Evolutionary conservation across 2,888 invertebrate genomes (phyloP).

Genomic region (Eristalinus sepulchralis): DNA sequence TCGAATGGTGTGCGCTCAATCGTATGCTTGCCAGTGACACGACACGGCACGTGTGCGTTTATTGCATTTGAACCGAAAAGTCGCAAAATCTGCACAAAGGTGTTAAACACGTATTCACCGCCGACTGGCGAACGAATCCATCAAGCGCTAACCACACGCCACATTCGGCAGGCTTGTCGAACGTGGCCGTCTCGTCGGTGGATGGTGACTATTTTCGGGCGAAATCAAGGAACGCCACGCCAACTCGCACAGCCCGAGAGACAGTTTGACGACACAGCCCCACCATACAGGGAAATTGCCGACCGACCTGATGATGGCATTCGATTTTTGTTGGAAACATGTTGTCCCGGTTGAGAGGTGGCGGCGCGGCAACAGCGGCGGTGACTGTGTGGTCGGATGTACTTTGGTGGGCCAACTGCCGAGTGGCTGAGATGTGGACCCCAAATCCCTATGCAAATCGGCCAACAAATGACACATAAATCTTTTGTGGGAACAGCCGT

Average conservation of each 20-base stretch:
- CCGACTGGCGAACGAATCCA: slow-evolving; percentile 46
- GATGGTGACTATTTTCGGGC: slow-evolving; percentile 35
- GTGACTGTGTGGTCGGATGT: slow-evolving; percentile 60
- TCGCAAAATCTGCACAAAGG: slow-evolving; percentile 39
- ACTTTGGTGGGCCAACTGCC: neutral
- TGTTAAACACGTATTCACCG: slow-evolving; percentile 61
- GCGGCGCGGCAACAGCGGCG: neutral
- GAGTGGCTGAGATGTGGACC: slow-evolving; percentile 23
- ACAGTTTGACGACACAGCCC: slow-evolving; percentile 59
- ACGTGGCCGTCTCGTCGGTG: neutral
- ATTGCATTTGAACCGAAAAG: slow-evolving; percentile 33
- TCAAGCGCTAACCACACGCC: slow-evolving; percentile 25
- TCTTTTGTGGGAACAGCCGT: slow-evolving; percentile 40
- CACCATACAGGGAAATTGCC: slow-evolving; percentile 27
- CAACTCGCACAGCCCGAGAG: slow-evolving; percentile 34
- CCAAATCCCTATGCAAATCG: slow-evolving; percentile 57
- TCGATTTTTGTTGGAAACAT: slow-evolving; percentile 6
- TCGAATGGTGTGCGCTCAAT: slow-evolving; percentile 1
- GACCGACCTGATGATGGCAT: slow-evolving; percentile 45
- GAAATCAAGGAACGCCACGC: slow-evolving; percentile 7
- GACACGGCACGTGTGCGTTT: slow-evolving; percentile 52
- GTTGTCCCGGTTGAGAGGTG: neutral
- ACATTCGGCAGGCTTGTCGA: neutral
- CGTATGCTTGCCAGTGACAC: neutral
- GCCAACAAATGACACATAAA: slow-evolving; percentile 60